Base-by-base conservation (phyloP, 2,797 vertebrate genomes). In the Morus bassanus region DNA sequence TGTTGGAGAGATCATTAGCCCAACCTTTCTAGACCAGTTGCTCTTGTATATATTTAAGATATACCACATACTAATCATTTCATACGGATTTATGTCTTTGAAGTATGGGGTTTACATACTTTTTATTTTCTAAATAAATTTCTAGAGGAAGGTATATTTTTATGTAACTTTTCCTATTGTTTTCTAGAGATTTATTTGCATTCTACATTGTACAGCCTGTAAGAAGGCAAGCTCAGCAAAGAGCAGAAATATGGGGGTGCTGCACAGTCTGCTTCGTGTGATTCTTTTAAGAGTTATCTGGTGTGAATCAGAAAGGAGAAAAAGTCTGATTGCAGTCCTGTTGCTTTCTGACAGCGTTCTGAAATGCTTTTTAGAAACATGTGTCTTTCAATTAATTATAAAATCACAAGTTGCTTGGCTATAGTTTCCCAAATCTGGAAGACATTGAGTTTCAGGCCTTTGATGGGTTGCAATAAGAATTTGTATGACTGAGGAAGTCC, bases 241-340 rank as follows among this genome's bases (percentile, higher is more conserved):
- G 83, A 69, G 5, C 39, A 95, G 59, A 81, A 89, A 93, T 78
- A 74, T 2, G 81, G 57, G 73, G 9, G 68, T 91, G 33, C 43
- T 64, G n/a, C 45, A 83, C 25, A 68, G 70, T 91, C 82, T 88
- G 48, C n/a, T 30, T 92, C 64, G 4, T 91, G 72, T 91, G 54
- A 84, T 83, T 63, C 39, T 91, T 85, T 68, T 91, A 53, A 84
- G 59, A 94, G 88, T 61, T 93, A 77, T 88, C 53, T 75, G 13
- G 23, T n/a, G 25, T 91, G 87, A 96, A 85, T 93, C n/a, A 83
- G 65, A 75, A 96, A 56, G 81, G 67, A 79, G 22, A 74, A 96
- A 95, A 70, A 84, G 88, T 76, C 59, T 73, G 50, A 37, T 54
- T 86, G 13, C 28, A 82, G 43, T 77, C 35, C 48, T 89, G 35